phyloP scores from a whole-genome alignment of 2,113 vertebrate genomes.

The Sceloporus undulatus region DNA sequence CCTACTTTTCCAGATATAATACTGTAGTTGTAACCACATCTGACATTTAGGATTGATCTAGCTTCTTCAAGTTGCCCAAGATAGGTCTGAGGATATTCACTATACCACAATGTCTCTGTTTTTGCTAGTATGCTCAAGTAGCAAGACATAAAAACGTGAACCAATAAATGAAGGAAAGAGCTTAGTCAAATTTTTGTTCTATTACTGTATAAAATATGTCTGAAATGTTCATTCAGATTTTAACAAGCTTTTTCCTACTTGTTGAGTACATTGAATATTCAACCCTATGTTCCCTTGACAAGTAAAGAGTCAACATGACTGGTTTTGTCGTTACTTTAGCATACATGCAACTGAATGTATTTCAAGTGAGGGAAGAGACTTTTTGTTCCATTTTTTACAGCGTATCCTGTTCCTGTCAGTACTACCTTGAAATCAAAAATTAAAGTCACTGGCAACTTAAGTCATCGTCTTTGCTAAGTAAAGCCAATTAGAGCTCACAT shows the following conservation, averaged over 20 bases:
- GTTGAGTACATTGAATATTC: conserved; percentile 9
- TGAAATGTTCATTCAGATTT: not conserved
- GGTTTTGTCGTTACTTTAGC: conserved; percentile 29
- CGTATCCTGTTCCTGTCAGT: not conserved
- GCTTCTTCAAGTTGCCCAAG: not conserved
- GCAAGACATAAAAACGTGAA: not conserved
- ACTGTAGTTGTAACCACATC: not conserved
- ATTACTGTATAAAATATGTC: conserved; percentile 4
- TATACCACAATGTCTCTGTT: not conserved
- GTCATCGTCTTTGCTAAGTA: not conserved
- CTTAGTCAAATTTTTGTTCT: not conserved
- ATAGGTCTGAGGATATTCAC: not conserved
- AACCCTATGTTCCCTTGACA: conserved; percentile 22
- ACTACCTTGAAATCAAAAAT: conserved; percentile 2
- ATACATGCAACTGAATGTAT: accelerated
- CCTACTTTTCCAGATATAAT: not conserved
- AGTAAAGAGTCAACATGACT: not conserved
- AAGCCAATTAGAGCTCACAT: not conserved
- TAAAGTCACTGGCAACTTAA: not conserved
- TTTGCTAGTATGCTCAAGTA: not conserved
- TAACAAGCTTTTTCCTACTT: not conserved
- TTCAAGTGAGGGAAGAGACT: not conserved
- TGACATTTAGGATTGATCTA: not conserved
- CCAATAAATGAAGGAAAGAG: not conserved
- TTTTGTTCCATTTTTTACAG: not conserved